Evolutionary conservation across 2,888 invertebrate genomes (phyloP), one percentile per base, ranked within the genome.

Genomic region (Drosophila lacicola): DNA sequence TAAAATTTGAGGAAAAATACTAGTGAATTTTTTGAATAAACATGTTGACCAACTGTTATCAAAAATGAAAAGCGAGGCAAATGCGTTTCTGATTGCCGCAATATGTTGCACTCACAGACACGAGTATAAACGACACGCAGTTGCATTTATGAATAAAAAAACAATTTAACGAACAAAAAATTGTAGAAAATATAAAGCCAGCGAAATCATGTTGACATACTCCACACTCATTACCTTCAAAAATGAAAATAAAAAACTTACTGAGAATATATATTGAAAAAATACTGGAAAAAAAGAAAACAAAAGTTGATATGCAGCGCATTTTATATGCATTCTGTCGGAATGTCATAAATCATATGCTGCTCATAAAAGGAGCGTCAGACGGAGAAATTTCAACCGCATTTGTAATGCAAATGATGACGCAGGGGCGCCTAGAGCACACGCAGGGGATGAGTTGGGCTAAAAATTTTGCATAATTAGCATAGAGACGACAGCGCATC

Each of bases 401-500:
- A 75, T 84, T 85, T 83, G 80, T 69, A 69, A 78, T 85, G 82
- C 70, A 83, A 85, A 86, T 80, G 51, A 60, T 63, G 71, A 50
- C 70, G 62, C 67, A 70, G 55, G 57, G 61, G 63, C 50, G 21
- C 42, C 19, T 11, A 19, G 19, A 34, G 45, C 55, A 4, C 10
- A 10, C 9, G 8, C 4, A 10, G 17, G 41, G 4, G 14, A 41
- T 14, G 17, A 17, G 17, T 4, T 17, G 37, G 29, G n/a, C 33
- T 4, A 21, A 17, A 64, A 71, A 86, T 83, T 83, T 84, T 83
- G 83, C 84, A 85, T 85, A 85, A 85, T 85, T 85, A 85, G 86
- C 78, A 74, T 64, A 69, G 78, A 76, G 68, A 67, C 54, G 57
- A 70, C 63, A 55, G 64, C 70, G 74, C 76, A 82, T 82, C 74